A percentile compares a stretch with the other conserved stretches of the same genome.
Conservation (phyloP, 2,797 vertebrate genomes). For the Pipistrellus kuhlii region DNA sequence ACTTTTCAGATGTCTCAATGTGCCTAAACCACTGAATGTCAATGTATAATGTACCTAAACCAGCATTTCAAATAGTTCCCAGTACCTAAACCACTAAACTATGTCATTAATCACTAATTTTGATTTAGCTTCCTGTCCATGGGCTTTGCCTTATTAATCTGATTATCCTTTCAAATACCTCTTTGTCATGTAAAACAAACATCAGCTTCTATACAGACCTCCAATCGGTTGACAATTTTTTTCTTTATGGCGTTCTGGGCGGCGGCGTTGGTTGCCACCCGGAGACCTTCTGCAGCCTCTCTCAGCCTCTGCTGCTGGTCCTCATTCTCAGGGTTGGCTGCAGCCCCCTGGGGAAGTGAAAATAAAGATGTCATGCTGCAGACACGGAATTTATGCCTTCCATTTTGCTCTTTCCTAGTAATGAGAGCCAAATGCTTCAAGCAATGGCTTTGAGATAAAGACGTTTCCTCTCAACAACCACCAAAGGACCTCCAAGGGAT, state of each 20-base stretch:
- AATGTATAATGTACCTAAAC: background rate
- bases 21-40: background rate
- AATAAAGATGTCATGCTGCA: conserved; percentile 8
- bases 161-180: background rate
- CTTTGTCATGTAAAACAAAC: background rate
- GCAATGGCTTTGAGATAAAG: conserved; percentile 3
- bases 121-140: background rate
- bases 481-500: background rate
- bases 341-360: conserved; percentile 92
- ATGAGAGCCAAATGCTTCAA: background rate
- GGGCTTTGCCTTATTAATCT: background rate
- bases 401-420: background rate
- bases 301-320: conserved; percentile 98
- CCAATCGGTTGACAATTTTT: conserved; percentile 97
- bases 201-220: conserved; percentile 88
- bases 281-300: conserved; percentile 96
- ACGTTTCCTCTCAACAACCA: background rate
- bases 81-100: background rate
- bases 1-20: background rate
- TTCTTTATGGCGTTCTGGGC: conserved; percentile 99
- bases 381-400: background rate
- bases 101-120: background rate
- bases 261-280: conserved; percentile 98
- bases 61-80: background rate
- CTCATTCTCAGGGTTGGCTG: conserved; percentile 98